These are phyloP conservation scores for Mus minutoides DNA, from an alignment of 2,797 vertebrate species.

Conservation along the genomic window DNA sequence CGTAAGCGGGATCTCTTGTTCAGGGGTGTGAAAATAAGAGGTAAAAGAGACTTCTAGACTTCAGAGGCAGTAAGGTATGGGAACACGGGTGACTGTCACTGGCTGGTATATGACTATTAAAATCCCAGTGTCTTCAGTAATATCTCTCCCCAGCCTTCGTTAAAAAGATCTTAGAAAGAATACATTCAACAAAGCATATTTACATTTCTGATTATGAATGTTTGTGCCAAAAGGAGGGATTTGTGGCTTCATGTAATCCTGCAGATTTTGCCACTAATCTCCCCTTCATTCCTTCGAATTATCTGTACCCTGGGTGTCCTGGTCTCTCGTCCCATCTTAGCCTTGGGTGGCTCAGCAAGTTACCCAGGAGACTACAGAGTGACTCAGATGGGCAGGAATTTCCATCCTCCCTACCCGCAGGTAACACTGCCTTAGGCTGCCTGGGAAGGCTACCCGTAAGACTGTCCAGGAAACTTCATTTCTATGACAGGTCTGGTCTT, in stretches of 20 bases:
- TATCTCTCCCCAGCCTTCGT: not conserved
- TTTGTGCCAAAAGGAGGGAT: constrained; percentile 19
- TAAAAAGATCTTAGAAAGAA: constrained; percentile 11
- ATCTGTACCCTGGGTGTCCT: not conserved
- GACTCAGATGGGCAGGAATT: constrained; percentile 58
- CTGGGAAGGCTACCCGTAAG: not conserved
- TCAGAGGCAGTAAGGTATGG: constrained; percentile 17
- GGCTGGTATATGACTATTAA: constrained; percentile 10
- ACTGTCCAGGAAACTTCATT: constrained; percentile 32
- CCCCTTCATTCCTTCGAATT: constrained; percentile 18
- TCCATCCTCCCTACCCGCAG: constrained; percentile 26
- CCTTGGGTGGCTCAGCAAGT: not conserved
- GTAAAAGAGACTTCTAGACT: not conserved
- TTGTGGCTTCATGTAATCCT: constrained; percentile 41
- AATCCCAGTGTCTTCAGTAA: not conserved
- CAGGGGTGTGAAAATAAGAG: constrained; percentile 14
- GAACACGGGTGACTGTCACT: not conserved
- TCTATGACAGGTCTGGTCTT: constrained; percentile 27
- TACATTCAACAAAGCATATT: not conserved
- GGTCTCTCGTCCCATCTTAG: not conserved
- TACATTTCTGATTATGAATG: constrained; percentile 31
- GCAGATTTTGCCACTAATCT: constrained; percentile 10
- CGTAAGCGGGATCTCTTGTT: not conserved
- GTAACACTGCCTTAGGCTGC: constrained; percentile 17
- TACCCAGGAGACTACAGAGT: constrained; percentile 16